Base-by-base conservation (phyloP, 2,888 invertebrate genomes). In the Patella depressa region DNA sequence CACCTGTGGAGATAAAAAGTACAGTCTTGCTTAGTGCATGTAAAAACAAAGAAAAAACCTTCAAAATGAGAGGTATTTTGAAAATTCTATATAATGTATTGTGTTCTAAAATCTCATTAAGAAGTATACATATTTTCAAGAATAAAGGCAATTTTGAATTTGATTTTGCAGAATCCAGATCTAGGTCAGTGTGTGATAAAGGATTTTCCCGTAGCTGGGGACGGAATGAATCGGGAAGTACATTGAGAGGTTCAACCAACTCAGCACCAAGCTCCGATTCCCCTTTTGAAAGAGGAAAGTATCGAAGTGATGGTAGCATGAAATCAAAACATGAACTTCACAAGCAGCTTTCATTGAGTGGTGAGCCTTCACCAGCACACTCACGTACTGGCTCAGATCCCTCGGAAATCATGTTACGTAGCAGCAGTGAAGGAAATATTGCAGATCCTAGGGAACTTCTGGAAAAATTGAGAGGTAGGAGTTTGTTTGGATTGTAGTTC, bases 351-450 rank as follows among this genome's bases (percentile, higher is more conserved):
- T 90, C 90, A 12, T 80, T 88, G 74, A 90, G 90, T 81, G 89
- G 89, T 2, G 88, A 89, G 53, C 88, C 89, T 15, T 89, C 89
- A 7, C 89, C 89, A 2, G 80, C 88, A 75, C 88, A 87, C 75
- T 87, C 88, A 15, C 78, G 89, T n/a, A 85, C 85, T 53, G 85
- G 86, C 7, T 88, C 89, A 11, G 83, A 84, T 45, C 85, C 87
- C 24, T 84, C 87, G 2, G 88, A 88, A 53, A 81, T 84, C 12
- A 79, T 84, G 7, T 80, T 90, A 71, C 78, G 86, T 0, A 80
- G 90, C 17, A 87, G 88, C 78, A 90, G 89, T 82, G 90, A 90
- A 79, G 89, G 89, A 19, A 90, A 89, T 82, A 81, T 90, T 24
- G 82, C 86, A 24, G 86, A 85, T 72, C 85, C 88, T 1, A 75